Evolutionary conservation across 2,888 invertebrate species (phyloP).

Genomic region (Mythimna impura): DNA sequence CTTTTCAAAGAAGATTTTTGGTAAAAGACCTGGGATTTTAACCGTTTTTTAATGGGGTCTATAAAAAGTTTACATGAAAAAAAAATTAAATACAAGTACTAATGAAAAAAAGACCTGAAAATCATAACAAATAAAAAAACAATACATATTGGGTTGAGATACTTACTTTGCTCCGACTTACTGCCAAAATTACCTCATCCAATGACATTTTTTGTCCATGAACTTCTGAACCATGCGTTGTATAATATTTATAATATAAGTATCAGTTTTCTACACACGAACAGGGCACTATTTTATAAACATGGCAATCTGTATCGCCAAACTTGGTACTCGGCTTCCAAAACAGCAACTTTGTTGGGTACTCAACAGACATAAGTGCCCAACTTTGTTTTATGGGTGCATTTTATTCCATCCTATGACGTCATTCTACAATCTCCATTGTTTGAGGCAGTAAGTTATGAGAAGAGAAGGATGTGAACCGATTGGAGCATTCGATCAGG

Average conservation of each 20-base stretch:
- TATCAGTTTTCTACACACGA: constrained; percentile 41
- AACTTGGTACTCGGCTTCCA: constrained; percentile 45
- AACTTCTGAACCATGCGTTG: background rate
- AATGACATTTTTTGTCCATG: background rate
- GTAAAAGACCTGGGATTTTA: too few relatives aligned
- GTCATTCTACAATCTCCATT: constrained; percentile 15
- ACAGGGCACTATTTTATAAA: constrained; percentile 51
- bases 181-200: background rate
- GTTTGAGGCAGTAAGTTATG: constrained; percentile 8
- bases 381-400: constrained; percentile 58
- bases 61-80: too few relatives aligned
- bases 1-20: too few relatives aligned
- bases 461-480: background rate
- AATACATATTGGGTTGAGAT: too few relatives aligned
- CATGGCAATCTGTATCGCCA: constrained; percentile 46
- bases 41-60: too few relatives aligned
- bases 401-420: constrained; percentile 54
- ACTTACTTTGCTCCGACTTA: too few relatives aligned
- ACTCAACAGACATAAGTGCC: constrained; percentile 47
- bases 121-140: too few relatives aligned
- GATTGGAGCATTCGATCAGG: too few relatives aligned
- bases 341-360: constrained; percentile 45
- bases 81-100: too few relatives aligned
- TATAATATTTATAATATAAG: constrained; percentile 11
- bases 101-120: too few relatives aligned